Evolutionary conservation across 2,888 invertebrate genomes (phyloP).

Genomic region (Helleia helle): DNA sequence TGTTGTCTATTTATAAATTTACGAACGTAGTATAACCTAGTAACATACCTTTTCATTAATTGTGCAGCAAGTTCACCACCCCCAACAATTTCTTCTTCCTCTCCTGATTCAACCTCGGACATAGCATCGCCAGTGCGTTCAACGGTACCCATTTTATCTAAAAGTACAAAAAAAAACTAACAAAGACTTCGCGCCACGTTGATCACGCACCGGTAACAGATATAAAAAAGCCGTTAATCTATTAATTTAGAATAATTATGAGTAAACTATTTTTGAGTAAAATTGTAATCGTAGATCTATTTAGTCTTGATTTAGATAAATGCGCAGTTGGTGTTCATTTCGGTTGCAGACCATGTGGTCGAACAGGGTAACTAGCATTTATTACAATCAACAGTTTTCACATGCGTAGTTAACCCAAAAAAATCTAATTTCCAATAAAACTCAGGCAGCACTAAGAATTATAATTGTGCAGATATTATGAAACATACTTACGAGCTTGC

Average conservation of each 20-base stretch:
- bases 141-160: slow-evolving; percentile 76
- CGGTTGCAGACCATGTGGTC: slow-evolving; percentile 60
- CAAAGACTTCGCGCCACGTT: slow-evolving; percentile 55
- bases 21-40: slow-evolving; percentile 13
- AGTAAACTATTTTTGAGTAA: no score
- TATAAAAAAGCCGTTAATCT: slow-evolving; percentile 10
- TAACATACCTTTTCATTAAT: slow-evolving; percentile 51
- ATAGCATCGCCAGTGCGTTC: slow-evolving; percentile 78
- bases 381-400: slow-evolving; percentile 22
- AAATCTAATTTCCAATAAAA: background rate
- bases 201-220: slow-evolving; percentile 34
- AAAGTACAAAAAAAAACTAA: slow-evolving; percentile 27
- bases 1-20: slow-evolving; percentile 4
- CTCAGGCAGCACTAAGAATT: background rate
- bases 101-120: slow-evolving; percentile 79
- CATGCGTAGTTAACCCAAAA: no score
- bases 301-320: slow-evolving; percentile 26
- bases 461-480: slow-evolving; percentile 23
- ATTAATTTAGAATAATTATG: no score
- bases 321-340: slow-evolving; percentile 58
- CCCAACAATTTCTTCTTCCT: slow-evolving; percentile 75
- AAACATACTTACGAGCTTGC: slow-evolving; percentile 53
- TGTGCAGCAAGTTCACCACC: slow-evolving; percentile 65
- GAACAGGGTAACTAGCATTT: slow-evolving; percentile 23
- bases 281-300: no score